Percentiles rank a stretch among this genome's conserved stretches.
These are phyloP conservation scores for Falco columbarius DNA, from an alignment of 2,797 vertebrate genomes.

Conservation along the genomic window DNA sequence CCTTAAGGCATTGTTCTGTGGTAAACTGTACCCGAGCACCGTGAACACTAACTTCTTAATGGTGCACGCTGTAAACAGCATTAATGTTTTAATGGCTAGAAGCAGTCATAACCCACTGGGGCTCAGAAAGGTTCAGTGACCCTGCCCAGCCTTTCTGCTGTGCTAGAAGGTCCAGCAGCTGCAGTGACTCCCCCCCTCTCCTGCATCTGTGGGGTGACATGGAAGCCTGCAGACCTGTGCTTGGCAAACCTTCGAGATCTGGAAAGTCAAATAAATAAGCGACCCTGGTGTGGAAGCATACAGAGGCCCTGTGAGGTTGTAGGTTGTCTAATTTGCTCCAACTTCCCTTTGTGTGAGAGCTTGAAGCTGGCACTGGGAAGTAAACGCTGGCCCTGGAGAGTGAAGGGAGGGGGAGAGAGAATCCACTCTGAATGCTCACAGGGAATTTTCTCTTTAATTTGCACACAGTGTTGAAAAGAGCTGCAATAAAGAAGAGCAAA, in stretches of 20 bases:
- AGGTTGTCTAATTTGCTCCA: background rate
- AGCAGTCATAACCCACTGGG: background rate
- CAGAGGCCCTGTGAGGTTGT: background rate
- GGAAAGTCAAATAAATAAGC: background rate
- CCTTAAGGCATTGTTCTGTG: background rate
- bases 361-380: background rate
- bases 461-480: conserved; percentile 90
- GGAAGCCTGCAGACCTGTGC: background rate
- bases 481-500: conserved; percentile 92
- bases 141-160: conserved; percentile 17
- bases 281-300: background rate
- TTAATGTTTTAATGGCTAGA: background rate
- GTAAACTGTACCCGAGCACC: background rate
- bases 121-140: background rate
- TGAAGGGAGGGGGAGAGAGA: background rate
- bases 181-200: background rate
- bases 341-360: background rate
- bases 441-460: conserved; percentile 23
- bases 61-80: background rate
- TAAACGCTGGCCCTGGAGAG: conserved; percentile 12
- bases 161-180: background rate
- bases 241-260: background rate
- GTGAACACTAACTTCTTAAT: background rate
- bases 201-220: background rate
- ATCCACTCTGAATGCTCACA: background rate